These are phyloP conservation scores for Anoplopoma fimbria DNA, from an alignment of 2,113 vertebrate species.

Conservation along the genomic window DNA sequence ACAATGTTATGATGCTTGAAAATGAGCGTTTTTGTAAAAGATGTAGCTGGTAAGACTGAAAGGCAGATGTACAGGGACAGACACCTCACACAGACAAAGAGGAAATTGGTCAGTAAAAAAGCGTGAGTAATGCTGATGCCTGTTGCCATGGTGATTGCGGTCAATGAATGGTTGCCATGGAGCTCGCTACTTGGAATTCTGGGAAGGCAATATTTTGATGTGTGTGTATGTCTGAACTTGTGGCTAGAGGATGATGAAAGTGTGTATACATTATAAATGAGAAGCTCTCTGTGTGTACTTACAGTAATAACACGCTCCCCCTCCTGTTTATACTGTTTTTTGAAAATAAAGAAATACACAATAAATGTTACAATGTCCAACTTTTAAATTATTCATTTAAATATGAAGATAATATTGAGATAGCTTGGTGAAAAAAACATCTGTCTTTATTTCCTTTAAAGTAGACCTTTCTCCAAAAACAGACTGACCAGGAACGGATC, in stretches of 20 bases:
- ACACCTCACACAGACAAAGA: conserved; percentile 75
- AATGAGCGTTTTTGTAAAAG: neutral
- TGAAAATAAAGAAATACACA: no score
- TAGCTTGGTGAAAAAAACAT: neutral
- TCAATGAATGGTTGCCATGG: conserved; percentile 80
- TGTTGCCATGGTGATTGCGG: conserved; percentile 79
- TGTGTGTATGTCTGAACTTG: conserved; percentile 20
- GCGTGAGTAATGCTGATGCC: conserved; percentile 68
- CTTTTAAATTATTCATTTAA: no score
- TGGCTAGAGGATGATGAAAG: conserved; percentile 43
- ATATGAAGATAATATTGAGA: neutral
- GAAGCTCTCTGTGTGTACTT: neutral
- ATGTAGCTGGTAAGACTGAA: neutral
- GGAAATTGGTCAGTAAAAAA: conserved; percentile 74
- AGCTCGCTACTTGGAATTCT: conserved; percentile 70
- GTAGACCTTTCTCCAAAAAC: no score
- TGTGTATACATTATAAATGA: conserved; percentile 47
- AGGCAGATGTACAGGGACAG: conserved; percentile 33
- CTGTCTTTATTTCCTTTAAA: no score
- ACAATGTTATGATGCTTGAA: no score
- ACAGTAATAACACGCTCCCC: neutral
- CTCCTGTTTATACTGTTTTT: neutral
- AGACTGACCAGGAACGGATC: no score
- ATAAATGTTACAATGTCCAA: neutral
- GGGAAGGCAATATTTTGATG: conserved; percentile 59